phyloP scores from a whole-genome alignment of 2,888 invertebrate species.

The Epiblema foenella region DNA sequence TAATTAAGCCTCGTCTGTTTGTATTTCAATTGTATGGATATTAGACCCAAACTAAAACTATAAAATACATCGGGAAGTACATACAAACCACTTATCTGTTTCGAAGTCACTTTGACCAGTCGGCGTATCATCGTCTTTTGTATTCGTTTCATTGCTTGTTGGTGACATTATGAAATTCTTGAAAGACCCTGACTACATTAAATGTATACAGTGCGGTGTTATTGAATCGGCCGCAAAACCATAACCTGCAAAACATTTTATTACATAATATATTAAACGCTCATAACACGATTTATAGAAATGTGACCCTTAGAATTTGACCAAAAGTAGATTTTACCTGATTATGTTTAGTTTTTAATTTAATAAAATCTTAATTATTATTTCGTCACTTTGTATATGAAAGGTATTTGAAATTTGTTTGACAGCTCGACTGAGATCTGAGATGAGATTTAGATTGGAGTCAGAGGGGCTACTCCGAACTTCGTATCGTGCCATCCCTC shows the following conservation, averaged over 20 bases:
- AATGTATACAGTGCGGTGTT: background rate
- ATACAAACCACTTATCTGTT: constrained; percentile 71
- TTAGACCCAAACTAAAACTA: background rate
- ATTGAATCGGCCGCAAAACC: background rate
- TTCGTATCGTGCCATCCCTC: too few relatives aligned
- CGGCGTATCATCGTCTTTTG: constrained; percentile 7
- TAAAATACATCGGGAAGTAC: constrained; percentile 44
- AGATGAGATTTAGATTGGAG: too few relatives aligned
- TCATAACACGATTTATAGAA: background rate
- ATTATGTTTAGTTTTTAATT: background rate
- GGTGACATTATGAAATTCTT: constrained; percentile 19
- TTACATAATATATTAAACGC: constrained; percentile 31
- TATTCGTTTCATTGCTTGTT: constrained; percentile 10
- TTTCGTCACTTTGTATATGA: background rate
- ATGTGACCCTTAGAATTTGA: background rate
- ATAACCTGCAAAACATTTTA: constrained; percentile 39
- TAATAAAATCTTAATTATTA: too few relatives aligned
- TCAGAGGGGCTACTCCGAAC: too few relatives aligned
- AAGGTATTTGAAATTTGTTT: background rate
- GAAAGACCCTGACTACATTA: background rate
- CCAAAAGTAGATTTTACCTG: background rate
- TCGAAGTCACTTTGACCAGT: constrained; percentile 16
- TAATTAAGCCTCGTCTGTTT: background rate
- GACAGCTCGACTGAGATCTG: too few relatives aligned
- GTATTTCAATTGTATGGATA: background rate